Evolutionary conservation across 2,113 vertebrate genomes (phyloP), one percentile per base, ranked within the genome.

Genomic region (Rhinogobius similis): DNA sequence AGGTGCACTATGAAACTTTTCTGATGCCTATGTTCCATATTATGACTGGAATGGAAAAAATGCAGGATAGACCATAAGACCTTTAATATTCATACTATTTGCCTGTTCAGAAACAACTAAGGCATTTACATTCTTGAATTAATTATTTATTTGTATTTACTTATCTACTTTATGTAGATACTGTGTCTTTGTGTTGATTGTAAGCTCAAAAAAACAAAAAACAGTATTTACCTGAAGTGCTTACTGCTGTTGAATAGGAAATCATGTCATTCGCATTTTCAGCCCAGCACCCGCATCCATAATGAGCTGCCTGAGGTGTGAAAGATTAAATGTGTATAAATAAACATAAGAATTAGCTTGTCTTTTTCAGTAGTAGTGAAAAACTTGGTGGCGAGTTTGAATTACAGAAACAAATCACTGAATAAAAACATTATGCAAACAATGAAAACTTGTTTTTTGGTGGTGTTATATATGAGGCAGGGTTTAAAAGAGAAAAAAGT

Each of bases 201-300:
- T 10, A n/a, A 50, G 5, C 13, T 13, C 14, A 44, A 44, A 44
- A 18, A 44, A 41, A 41, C 11, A 23, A 38, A 41, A 44, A 26
- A 72, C 46, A 68, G 41, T 91, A 65, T 79, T 94, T 99, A 99
- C 98, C 98, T 98, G 98, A 99, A 92, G 97, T 99, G 96, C 98
- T 99, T 95, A 98, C 97, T 95, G 97, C 98, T 94, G 97, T 98
- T 79, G 96, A 97, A 84, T 98, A 98, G 88, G 96, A 92, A 73
- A 94, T 97, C 84, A 94, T 92, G 84, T 94, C 93, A 91, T 94
- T 94, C 77, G 94, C 93, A 75, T 99, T 98, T 92, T 99, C 96
- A 92, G 98, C 98, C 98, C 98, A 99, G 93, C 97, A 99, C 82
- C 98, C 97, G 93, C 98, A 99, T 86, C 97, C 97, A 87, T 98